Evolutionary conservation across 2,113 vertebrate species (phyloP).

Genomic region (Uria aalge): DNA sequence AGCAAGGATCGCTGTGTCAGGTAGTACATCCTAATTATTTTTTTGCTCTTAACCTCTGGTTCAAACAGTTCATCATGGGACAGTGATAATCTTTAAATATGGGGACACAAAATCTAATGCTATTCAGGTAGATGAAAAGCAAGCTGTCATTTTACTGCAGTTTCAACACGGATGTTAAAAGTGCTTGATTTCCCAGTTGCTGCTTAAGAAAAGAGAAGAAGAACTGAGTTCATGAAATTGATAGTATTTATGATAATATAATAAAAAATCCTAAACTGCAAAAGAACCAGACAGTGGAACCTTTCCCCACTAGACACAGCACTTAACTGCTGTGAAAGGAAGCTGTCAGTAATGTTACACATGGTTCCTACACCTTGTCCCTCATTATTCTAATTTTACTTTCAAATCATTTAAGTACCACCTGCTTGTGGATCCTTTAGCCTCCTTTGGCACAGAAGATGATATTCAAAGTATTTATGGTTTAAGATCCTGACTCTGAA

Average conservation of each 20-base stretch:
- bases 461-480: not conserved
- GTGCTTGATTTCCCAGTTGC: not conserved
- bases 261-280: not conserved
- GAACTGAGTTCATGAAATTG: not conserved
- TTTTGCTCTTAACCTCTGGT: not conserved
- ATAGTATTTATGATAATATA: not conserved
- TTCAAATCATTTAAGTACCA: not conserved
- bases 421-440: not conserved
- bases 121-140: not conserved
- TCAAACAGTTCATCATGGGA: not conserved
- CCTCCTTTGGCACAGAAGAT: not conserved
- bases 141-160: not conserved
- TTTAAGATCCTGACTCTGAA: not conserved
- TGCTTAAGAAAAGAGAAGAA: not conserved
- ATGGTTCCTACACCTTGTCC: not conserved
- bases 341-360: not conserved
- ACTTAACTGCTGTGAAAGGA: not conserved
- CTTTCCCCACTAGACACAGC: not conserved
- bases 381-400: not conserved
- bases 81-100: not conserved
- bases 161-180: not conserved
- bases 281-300: not conserved
- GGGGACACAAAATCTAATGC: not conserved
- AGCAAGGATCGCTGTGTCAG: not conserved
- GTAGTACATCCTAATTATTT: not conserved